Conservation (phyloP, 2,888 invertebrate species). For the Saturnia japonica region DNA sequence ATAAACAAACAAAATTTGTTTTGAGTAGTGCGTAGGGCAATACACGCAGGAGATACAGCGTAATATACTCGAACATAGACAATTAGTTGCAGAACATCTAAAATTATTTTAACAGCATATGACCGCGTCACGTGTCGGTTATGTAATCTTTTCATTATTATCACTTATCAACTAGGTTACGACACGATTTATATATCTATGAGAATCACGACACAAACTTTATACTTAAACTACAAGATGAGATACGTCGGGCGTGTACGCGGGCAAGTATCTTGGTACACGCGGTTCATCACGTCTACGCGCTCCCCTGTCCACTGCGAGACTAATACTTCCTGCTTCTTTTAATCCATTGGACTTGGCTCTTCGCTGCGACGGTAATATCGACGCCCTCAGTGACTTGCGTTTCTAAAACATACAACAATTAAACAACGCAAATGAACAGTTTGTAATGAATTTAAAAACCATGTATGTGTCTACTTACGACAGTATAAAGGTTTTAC, state of each 20-base stretch:
- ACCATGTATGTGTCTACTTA: conserved; percentile 59
- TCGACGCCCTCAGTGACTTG: conserved; percentile 90
- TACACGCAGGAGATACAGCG: no score
- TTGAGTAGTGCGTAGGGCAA: no score
- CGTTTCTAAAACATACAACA: conserved; percentile 87
- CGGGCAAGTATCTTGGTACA: conserved; percentile 87
- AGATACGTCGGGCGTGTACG: conserved; percentile 90
- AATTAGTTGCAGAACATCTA: not conserved
- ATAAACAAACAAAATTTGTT: no score
- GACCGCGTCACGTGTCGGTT: conserved; percentile 8
- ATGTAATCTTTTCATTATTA: conserved; percentile 6
- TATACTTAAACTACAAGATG: conserved; percentile 86
- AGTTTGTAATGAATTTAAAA: conserved; percentile 27
- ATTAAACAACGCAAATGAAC: conserved; percentile 32
- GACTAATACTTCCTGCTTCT: conserved; percentile 90
- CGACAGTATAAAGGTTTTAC: conserved; percentile 54
- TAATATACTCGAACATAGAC: conserved; percentile 10
- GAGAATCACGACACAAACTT: conserved; percentile 20
- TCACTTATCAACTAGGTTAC: conserved; percentile 8
- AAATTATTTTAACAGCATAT: not conserved
- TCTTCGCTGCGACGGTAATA: conserved; percentile 89
- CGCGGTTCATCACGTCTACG: conserved; percentile 86
- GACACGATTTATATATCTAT: conserved; percentile 12
- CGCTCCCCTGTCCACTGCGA: conserved; percentile 87
- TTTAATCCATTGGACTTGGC: conserved; percentile 90